A percentile compares a stretch with the other conserved stretches of the same genome.
Conservation (phyloP, 2,113 vertebrate species). For the Melanocharis versteri region DNA sequence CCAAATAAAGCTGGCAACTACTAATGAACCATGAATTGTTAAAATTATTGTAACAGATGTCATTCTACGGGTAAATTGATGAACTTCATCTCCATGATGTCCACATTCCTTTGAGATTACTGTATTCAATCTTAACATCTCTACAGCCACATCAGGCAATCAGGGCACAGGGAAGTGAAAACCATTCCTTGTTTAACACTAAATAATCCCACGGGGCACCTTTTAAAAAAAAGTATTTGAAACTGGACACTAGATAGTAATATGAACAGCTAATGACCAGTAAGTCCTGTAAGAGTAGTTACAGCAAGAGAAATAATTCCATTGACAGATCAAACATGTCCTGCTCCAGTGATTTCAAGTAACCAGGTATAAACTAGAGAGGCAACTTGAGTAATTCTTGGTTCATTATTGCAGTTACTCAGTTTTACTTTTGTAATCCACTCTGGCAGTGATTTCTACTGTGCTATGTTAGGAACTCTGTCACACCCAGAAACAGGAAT, state of each 20-base stretch:
- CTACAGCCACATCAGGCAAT: not conserved
- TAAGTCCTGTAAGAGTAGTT: not conserved
- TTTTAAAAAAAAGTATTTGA: not conserved
- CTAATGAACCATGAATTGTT: not conserved
- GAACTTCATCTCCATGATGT: not conserved
- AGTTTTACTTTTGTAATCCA: not conserved
- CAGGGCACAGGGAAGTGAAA: not conserved
- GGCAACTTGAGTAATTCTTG: not conserved
- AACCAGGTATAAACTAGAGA: not conserved
- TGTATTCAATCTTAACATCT: not conserved
- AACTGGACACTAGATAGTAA: not conserved
- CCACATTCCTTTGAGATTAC: not conserved
- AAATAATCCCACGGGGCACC: not conserved
- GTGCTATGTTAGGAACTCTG: conserved; percentile 17
- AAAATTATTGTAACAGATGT: not conserved
- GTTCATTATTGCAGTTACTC: not conserved
- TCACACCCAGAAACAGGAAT: conserved; percentile 49
- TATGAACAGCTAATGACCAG: not conserved
- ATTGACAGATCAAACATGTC: not conserved
- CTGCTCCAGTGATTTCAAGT: not conserved
- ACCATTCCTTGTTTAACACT: not conserved
- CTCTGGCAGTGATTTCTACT: not conserved
- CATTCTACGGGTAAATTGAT: not conserved
- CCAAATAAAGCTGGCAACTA: not conserved
- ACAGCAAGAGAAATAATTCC: not conserved